These are phyloP conservation scores for Paradoxurus hermaphroditus DNA, from an alignment of 2,113 vertebrate genomes.

Conservation along the genomic window DNA sequence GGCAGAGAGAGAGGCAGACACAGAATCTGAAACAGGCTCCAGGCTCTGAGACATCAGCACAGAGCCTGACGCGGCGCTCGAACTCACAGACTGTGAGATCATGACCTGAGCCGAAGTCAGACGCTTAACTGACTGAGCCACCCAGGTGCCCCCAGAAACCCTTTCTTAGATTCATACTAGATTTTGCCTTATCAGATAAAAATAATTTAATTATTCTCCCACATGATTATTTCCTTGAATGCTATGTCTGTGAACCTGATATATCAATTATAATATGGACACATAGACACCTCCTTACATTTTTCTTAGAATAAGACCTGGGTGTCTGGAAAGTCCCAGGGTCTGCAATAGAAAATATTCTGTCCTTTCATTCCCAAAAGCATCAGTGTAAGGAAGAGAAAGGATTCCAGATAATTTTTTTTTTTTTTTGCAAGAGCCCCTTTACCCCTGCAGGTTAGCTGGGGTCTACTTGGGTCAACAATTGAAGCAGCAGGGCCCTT, in stretches of 20 bases:
- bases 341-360: background rate
- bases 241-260: background rate
- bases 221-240: background rate
- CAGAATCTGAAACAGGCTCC: too few relatives aligned
- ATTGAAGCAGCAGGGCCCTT: conserved; percentile 47
- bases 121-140: too few relatives aligned
- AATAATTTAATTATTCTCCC: background rate
- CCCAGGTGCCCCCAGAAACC: too few relatives aligned
- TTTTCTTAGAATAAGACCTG: background rate
- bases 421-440: background rate
- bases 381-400: background rate
- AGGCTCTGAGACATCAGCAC: too few relatives aligned
- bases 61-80: too few relatives aligned
- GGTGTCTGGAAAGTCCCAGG: background rate
- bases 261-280: background rate
- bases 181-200: background rate
- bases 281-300: background rate
- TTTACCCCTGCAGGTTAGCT: background rate
- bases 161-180: background rate
- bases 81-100: too few relatives aligned
- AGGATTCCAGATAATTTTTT: background rate
- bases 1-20: too few relatives aligned
- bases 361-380: background rate
- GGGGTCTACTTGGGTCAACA: background rate
- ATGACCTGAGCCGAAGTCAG: too few relatives aligned